Base-by-base conservation (phyloP, 2,888 invertebrate genomes). In the Biston betularia region DNA sequence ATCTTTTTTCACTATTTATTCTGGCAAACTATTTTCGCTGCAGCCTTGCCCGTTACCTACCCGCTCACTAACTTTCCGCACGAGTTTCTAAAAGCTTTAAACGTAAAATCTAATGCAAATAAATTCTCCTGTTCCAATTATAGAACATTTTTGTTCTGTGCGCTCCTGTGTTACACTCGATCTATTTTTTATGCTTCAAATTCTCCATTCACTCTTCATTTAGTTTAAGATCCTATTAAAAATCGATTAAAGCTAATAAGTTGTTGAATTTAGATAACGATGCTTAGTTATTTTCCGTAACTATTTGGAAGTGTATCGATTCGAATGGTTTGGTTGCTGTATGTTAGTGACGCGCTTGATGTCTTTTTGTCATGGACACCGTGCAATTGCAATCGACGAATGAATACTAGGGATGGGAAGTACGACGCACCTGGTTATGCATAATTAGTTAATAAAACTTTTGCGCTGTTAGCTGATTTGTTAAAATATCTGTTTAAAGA, bases 41-140 rank as follows among this genome's bases (percentile, higher is more conserved):
- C 12, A 34, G 35, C 6, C 34, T 53, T n/a, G 52, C 53, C 40
- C 60, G 63, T 49, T 60, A 63, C 56, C 60, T 49, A 50, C 56
- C 63, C 61, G 62, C 24, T 24, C 3, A 24, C 24, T 24, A 24
- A 60, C 55, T 60, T 71, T 69, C 66, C 64, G 59, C 66, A 62
- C 74, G 78, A 71, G 74, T 77, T 73, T 73, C 69, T 71, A 65
- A 77, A 78, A 78, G 79, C 79, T 76, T 75, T 75, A 74, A 72
- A 73, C 74, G 74, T 75, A 74, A 75, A 82, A 78, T 81, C 79
- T 75, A 79, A 76, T 78, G 78, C 71, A 79, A 78, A 78, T 81
- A 82, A 82, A 79, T 79, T 76, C 75, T 70, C 68, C 67, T 63
- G 70, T 63, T 73, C 77, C 79, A 83, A 71, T 79, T 74, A 74